Conservation (phyloP, 2,797 vertebrate genomes). For the Alcedo quadribrachys region DNA sequence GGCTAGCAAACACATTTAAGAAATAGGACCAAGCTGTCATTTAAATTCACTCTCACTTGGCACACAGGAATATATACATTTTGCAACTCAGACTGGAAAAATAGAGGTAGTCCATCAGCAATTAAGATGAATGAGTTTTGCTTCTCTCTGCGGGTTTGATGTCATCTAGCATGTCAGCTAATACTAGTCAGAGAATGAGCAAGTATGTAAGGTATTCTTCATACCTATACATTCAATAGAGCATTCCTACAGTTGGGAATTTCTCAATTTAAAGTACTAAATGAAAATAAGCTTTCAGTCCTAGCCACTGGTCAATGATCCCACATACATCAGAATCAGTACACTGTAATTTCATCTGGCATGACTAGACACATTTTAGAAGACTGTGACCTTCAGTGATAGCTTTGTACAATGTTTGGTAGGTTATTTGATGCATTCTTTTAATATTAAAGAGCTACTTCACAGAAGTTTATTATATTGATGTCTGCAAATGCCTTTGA, state of each 20-base stretch:
- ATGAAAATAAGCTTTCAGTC: not conserved
- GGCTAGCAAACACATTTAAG: not conserved
- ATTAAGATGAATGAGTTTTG: not conserved
- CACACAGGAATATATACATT: not conserved
- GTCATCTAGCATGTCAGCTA: not conserved
- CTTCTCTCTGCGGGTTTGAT: not conserved
- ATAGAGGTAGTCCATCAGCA: not conserved
- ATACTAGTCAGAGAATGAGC: not conserved
- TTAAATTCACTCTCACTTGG: not conserved
- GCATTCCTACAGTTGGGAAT: not conserved
- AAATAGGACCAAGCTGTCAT: not conserved
- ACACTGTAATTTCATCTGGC: not conserved
- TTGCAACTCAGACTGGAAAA: not conserved
- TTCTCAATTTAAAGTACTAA: not conserved
- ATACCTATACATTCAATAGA: not conserved
- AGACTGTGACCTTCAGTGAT: not conserved
- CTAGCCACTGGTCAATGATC: not conserved
- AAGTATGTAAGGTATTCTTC: not conserved
- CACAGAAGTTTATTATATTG: not conserved
- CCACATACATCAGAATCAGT: not conserved
- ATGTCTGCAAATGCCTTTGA: not conserved
- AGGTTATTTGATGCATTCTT: not conserved
- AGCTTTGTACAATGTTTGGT: not conserved
- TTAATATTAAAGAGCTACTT: not conserved
- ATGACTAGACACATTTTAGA: not conserved